These are phyloP conservation scores for Druceiella hillmani DNA, from an alignment of 2,888 invertebrate species.

Conservation along the genomic window DNA sequence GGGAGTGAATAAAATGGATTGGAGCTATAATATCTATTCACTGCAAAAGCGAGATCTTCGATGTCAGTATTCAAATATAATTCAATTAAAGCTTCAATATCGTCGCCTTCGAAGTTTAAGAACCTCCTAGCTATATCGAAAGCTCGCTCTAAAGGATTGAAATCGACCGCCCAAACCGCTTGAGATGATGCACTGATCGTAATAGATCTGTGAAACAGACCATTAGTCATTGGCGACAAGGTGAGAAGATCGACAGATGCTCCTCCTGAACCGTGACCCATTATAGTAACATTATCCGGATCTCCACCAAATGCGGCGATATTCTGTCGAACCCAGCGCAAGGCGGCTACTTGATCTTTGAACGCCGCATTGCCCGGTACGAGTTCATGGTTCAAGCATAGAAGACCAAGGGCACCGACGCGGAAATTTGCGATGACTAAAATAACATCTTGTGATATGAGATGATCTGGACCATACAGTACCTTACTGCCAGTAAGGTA, in stretches of 20 bases:
- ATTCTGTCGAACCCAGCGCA: constrained; percentile 40
- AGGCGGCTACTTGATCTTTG: constrained; percentile 39
- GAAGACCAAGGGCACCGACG: constrained; percentile 31
- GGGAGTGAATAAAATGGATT: too few species aligned
- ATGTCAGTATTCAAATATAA: too few species aligned
- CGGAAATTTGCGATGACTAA: constrained; percentile 1
- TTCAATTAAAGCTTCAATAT: too few species aligned
- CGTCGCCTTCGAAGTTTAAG: too few species aligned
- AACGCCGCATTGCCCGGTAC: constrained; percentile 46
- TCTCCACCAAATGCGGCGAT: constrained; percentile 39
- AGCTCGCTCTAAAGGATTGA: neutral
- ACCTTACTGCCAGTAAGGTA: neutral
- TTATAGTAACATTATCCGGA: constrained; percentile 37
- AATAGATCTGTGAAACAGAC: constrained; percentile 30
- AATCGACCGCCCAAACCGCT: neutral
- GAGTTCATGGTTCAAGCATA: constrained; percentile 35
- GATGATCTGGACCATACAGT: neutral
- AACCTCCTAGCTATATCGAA: too few species aligned
- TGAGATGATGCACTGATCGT: neutral
- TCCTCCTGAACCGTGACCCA: constrained; percentile 44
- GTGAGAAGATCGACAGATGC: constrained; percentile 34
- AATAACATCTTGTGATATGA: neutral
- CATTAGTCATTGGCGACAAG: constrained; percentile 33
- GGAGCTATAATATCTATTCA: too few species aligned
- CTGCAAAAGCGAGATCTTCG: too few species aligned